Evolutionary conservation across 1,140 invertebrate species (phyloP).

Genomic region (Aphelenchoides besseyi): DNA sequence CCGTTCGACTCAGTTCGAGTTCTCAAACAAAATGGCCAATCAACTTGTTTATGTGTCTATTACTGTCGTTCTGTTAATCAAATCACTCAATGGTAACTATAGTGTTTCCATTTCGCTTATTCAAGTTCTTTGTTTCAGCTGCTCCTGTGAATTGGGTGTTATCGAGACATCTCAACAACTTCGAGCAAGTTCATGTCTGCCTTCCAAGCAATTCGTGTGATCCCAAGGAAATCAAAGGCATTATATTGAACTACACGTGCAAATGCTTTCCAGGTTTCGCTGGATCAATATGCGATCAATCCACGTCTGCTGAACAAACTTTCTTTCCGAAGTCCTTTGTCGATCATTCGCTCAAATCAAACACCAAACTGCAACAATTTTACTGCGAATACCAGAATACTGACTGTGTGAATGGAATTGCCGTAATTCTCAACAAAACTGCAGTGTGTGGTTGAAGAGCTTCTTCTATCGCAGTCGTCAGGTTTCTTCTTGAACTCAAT

Average conservation of each 20-base stretch:
- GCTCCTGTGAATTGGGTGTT: background rate
- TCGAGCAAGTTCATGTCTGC: background rate
- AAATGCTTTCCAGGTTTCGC: background rate
- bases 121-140: background rate
- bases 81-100: too few species aligned
- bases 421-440: background rate
- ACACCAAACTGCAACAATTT: background rate
- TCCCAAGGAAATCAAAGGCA: background rate
- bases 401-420: background rate
- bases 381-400: background rate
- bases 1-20: too few species aligned
- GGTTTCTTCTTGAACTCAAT: background rate
- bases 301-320: background rate
- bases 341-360: background rate
- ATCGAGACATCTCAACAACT: background rate
- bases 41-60: too few species aligned
- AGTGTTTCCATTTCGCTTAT: too few species aligned
- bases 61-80: too few species aligned
- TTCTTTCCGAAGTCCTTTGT: background rate
- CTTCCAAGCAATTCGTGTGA: background rate
- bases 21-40: too few species aligned
- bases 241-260: background rate
- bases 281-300: background rate
- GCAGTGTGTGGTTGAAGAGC: background rate
- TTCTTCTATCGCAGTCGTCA: too few species aligned